These are phyloP conservation scores for Ptychochromis oligacanthus DNA, from an alignment of 2,113 vertebrate species.

Conservation along the genomic window DNA sequence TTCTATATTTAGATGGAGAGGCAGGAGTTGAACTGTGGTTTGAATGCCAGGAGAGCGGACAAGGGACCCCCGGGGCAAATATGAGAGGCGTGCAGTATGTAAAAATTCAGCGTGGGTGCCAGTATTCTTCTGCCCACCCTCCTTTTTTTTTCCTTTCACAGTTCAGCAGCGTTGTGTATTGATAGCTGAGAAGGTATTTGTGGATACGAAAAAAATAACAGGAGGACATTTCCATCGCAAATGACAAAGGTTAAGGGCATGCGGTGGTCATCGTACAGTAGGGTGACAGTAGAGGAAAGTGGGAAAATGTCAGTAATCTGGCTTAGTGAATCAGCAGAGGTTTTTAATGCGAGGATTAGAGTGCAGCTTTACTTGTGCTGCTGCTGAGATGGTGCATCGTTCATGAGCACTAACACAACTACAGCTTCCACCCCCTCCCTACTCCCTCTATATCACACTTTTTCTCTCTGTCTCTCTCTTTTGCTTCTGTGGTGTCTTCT, in stretches of 20 bases:
- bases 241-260: constrained; percentile 31
- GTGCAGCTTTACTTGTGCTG: constrained; percentile 57
- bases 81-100: constrained; percentile 59
- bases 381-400: constrained; percentile 54
- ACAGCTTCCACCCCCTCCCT: constrained; percentile 55
- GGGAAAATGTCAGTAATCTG: constrained; percentile 71
- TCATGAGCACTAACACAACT: constrained; percentile 45
- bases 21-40: constrained; percentile 49
- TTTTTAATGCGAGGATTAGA: constrained; percentile 76
- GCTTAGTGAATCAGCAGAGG: constrained; percentile 71
- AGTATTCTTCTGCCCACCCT: constrained; percentile 43
- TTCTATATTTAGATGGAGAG: constrained; percentile 66
- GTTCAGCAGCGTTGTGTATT: constrained; percentile 28
- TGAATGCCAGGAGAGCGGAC: constrained; percentile 51
- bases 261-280: constrained; percentile 22
- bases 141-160: constrained; percentile 27
- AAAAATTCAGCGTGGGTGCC: constrained; percentile 50
- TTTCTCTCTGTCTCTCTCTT: constrained; percentile 41
- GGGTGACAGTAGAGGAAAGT: constrained; percentile 39
- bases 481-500: constrained; percentile 45
- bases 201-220: not conserved
- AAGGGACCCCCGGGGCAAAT: constrained; percentile 49
- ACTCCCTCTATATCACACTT: constrained; percentile 51
- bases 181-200: constrained; percentile 44
- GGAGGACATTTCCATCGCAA: not conserved